Evolutionary conservation across 2,888 invertebrate species (phyloP).

Genomic region (Calameuta idolon): DNA sequence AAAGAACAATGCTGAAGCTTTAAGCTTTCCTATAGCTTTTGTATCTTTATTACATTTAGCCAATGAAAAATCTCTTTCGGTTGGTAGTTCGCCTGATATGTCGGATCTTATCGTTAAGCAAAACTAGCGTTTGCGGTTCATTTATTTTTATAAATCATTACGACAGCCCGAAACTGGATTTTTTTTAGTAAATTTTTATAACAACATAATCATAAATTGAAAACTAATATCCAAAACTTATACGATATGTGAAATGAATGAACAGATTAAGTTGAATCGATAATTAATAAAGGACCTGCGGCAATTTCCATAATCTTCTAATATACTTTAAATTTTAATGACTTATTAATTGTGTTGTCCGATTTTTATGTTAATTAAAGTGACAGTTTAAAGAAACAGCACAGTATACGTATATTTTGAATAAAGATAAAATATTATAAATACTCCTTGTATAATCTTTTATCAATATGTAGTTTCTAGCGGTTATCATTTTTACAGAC

Average conservation of each 20-base stretch:
- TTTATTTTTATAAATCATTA: background rate
- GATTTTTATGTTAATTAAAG: background rate
- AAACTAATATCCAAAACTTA: background rate
- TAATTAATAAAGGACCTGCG: background rate
- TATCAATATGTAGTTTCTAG: background rate
- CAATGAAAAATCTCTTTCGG: constrained; percentile 78
- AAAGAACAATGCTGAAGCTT: constrained; percentile 75
- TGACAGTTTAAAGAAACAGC: background rate
- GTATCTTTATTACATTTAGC: constrained; percentile 86
- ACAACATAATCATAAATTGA: background rate
- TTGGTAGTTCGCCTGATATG: constrained; percentile 37
- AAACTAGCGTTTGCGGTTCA: background rate
- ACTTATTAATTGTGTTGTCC: background rate
- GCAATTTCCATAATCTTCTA: background rate
- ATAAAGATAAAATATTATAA: background rate
- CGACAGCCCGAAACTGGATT: background rate
- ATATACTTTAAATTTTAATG: background rate
- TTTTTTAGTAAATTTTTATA: background rate
- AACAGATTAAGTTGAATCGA: background rate
- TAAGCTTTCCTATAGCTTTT: constrained; percentile 84
- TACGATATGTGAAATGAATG: background rate
- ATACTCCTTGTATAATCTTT: background rate
- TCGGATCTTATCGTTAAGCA: constrained; percentile 44
- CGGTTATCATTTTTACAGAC: background rate
- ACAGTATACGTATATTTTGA: background rate